Conservation (phyloP, 2,797 vertebrate species). For the Epinephelus malabaricus region DNA sequence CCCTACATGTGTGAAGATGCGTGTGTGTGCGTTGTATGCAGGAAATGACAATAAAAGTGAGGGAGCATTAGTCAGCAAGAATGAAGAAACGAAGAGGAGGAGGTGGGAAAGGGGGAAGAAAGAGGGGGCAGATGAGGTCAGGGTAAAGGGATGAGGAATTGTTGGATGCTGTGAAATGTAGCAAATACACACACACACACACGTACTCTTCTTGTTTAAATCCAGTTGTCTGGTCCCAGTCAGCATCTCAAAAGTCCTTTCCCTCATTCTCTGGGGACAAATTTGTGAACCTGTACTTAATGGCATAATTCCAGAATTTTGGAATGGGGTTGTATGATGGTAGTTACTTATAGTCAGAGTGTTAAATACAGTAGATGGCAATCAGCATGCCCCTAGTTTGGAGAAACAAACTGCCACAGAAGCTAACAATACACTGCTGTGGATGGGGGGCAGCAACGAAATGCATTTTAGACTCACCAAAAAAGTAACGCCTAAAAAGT, state of each 20-base stretch:
- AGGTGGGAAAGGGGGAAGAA: slow-evolving; percentile 3
- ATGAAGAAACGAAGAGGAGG: slow-evolving; percentile 12
- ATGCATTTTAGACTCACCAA: no score
- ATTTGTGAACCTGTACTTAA: background rate
- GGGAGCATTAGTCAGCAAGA: slow-evolving; percentile 70
- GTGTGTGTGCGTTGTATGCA: background rate
- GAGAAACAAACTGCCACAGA: no score
- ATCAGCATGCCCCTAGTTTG: no score
- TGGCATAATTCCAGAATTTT: no score
- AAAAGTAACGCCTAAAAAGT: no score
- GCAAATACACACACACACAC: background rate
- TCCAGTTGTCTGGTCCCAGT: background rate
- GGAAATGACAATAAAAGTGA: background rate
- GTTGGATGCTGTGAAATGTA: slow-evolving; percentile 7
- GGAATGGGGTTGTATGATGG: no score
- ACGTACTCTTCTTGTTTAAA: background rate
- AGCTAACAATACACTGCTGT: no score
- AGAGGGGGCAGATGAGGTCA: slow-evolving; percentile 37
- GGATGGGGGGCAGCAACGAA: no score
- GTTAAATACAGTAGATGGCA: no score
- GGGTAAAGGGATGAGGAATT: background rate
- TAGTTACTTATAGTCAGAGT: no score
- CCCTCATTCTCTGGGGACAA: background rate
- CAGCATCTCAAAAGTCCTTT: no score
- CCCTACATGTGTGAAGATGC: slow-evolving; percentile 11